Evolutionary conservation across 2,888 invertebrate genomes (phyloP).

Genomic region (Mystacides longicornis): DNA sequence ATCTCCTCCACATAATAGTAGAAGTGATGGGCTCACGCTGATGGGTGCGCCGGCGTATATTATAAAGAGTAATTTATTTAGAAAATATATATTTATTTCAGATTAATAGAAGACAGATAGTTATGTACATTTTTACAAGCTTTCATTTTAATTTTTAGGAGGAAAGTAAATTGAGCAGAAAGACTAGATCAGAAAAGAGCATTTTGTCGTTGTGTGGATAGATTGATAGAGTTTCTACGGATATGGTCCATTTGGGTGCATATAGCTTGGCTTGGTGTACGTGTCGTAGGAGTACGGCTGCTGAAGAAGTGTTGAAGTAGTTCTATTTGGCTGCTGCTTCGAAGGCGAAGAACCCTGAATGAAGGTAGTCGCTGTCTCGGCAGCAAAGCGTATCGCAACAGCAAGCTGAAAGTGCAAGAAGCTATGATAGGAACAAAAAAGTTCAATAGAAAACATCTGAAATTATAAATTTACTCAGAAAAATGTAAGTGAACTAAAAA

Average conservation of each 20-base stretch:
- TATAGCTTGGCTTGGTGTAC: neutral
- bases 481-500: no score
- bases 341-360: neutral
- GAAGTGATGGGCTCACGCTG: no score
- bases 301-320: neutral
- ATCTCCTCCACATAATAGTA: no score
- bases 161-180: no score
- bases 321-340: neutral
- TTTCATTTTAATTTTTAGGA: neutral
- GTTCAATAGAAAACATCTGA: no score
- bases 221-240: neutral
- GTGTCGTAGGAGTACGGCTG: neutral
- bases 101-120: no score
- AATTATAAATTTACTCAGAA: no score
- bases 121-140: no score
- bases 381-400: conserved; percentile 1
- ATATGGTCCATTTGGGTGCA: neutral
- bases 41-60: no score
- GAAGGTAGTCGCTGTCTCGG: neutral
- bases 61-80: no score
- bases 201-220: neutral
- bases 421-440: no score
- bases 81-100: neutral
- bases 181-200: no score
- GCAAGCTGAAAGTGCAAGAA: conserved; percentile 2